Percentiles rank a stretch among this genome's conserved stretches.
These are phyloP conservation scores for Chrysoperla carnea DNA, from an alignment of 1,140 invertebrate species.

Conservation along the genomic window DNA sequence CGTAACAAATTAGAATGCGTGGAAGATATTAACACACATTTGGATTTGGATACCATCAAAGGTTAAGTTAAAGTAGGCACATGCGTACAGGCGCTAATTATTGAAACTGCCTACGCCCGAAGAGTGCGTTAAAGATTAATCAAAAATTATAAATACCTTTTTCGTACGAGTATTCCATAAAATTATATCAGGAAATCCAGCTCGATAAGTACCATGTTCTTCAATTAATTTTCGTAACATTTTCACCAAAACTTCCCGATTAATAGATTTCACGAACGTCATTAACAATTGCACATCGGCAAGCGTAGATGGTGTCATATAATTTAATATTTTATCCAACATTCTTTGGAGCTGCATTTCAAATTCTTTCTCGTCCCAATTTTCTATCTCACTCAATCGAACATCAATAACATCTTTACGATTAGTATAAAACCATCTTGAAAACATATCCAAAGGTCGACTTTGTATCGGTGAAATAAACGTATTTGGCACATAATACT, in stretches of 20 bases:
- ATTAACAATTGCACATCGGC: no score
- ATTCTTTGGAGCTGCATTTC: background rate
- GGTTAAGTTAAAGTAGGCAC: no score
- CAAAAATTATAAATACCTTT: no score
- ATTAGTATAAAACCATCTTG: slow-evolving; percentile 14
- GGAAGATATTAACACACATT: no score
- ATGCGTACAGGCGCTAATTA: no score
- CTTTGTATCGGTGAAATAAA: slow-evolving; percentile 14
- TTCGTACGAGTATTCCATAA: slow-evolving; percentile 8
- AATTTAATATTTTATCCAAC: no score
- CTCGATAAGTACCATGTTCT: slow-evolving; percentile 9
- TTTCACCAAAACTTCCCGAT: slow-evolving; percentile 8
- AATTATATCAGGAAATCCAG: slow-evolving; percentile 18
- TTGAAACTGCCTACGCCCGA: no score
- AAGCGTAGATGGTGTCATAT: no score
- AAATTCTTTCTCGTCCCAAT: background rate
- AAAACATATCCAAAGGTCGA: slow-evolving; percentile 14
- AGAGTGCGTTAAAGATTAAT: no score
- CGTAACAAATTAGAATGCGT: no score
- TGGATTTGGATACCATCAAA: no score
- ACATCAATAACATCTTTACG: slow-evolving; percentile 12
- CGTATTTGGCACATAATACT: slow-evolving; percentile 7
- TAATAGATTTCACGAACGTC: slow-evolving; percentile 6
- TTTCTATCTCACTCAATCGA: slow-evolving; percentile 5
- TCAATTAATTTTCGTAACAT: slow-evolving; percentile 10